Percentiles rank a stretch among this genome's conserved stretches.
These are phyloP conservation scores for Irena cyanogastra DNA, from an alignment of 2,113 vertebrate species.

Conservation along the genomic window DNA sequence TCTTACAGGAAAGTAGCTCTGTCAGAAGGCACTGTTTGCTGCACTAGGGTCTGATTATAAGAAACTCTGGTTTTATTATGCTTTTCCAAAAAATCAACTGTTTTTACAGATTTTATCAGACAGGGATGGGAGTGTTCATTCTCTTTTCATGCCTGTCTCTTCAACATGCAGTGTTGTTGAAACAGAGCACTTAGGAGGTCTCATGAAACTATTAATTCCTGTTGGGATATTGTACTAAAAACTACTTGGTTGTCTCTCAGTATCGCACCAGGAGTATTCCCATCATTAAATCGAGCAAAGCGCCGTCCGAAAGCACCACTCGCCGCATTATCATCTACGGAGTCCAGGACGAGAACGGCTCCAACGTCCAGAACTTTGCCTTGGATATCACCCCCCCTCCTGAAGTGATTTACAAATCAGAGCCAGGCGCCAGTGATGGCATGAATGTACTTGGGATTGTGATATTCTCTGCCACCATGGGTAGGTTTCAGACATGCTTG, in stretches of 20 bases:
- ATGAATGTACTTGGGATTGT: slow-evolving; percentile 99
- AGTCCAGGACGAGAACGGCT: slow-evolving; percentile 90
- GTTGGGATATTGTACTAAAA: background rate
- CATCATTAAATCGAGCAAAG: slow-evolving; percentile 79
- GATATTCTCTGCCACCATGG: slow-evolving; percentile 97
- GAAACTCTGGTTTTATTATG: background rate
- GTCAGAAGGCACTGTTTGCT: background rate
- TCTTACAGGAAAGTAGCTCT: background rate
- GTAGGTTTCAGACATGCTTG: slow-evolving; percentile 65
- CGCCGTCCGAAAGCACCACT: slow-evolving; percentile 75
- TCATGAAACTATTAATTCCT: background rate
- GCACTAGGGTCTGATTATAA: background rate
- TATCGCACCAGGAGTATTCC: slow-evolving; percentile 89
- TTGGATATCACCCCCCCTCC: slow-evolving; percentile 92
- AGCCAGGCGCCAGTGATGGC: slow-evolving; percentile 90
- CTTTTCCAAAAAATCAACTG: background rate
- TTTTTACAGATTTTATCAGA: background rate
- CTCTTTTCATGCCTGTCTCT: background rate
- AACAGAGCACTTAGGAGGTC: background rate
- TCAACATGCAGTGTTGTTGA: background rate
- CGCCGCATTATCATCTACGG: slow-evolving; percentile 84
- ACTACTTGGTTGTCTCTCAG: slow-evolving; percentile 60
- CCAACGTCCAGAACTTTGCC: slow-evolving; percentile 87
- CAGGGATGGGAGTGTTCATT: background rate
- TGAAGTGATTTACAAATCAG: slow-evolving; percentile 88